phyloP scores from a whole-genome alignment of 2,888 invertebrate genomes.

The Malachius bipustulatus region DNA sequence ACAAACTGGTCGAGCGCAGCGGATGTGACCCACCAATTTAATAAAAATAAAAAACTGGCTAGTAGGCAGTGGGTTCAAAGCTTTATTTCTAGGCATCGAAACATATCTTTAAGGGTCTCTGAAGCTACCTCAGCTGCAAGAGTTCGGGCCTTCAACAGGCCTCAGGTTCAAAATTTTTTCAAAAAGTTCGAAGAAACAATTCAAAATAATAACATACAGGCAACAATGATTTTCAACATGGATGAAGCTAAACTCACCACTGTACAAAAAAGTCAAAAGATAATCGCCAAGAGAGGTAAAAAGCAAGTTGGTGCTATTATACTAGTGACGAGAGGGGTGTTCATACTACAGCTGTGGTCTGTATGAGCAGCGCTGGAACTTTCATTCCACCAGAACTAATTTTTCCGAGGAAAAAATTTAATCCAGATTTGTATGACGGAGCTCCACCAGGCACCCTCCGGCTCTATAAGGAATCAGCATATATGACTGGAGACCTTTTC shows the following conservation, averaged over 20 bases:
- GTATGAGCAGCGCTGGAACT: neutral
- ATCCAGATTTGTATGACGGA: constrained; percentile 1
- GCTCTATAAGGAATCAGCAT: neutral
- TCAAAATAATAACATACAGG: neutral
- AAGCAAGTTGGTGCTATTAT: constrained; percentile 1
- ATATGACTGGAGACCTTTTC: constrained; percentile 3
- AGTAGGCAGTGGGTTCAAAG: neutral
- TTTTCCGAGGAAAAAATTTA: neutral
- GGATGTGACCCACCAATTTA: constrained; percentile 1
- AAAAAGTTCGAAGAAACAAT: neutral
- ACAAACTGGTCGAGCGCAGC: constrained; percentile 1
- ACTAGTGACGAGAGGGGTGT: too few species aligned
- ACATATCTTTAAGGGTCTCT: constrained; percentile 3
- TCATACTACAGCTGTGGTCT: constrained; percentile 3
- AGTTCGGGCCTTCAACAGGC: constrained; percentile 3
- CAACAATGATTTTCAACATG: constrained; percentile 3
- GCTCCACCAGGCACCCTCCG: constrained; percentile 1
- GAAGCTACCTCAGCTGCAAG: constrained; percentile 2
- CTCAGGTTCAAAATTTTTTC: constrained; percentile 1
- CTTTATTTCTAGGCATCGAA: constrained; percentile 1
- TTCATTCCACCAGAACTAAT: constrained; percentile 2
- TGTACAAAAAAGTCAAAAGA: neutral
- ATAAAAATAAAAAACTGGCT: constrained; percentile 1
- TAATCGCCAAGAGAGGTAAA: constrained; percentile 1
- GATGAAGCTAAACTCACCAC: constrained; percentile 1